Evolutionary conservation across 2,797 vertebrate species (phyloP).

Genomic region (Petrocephalus schoutedeni): DNA sequence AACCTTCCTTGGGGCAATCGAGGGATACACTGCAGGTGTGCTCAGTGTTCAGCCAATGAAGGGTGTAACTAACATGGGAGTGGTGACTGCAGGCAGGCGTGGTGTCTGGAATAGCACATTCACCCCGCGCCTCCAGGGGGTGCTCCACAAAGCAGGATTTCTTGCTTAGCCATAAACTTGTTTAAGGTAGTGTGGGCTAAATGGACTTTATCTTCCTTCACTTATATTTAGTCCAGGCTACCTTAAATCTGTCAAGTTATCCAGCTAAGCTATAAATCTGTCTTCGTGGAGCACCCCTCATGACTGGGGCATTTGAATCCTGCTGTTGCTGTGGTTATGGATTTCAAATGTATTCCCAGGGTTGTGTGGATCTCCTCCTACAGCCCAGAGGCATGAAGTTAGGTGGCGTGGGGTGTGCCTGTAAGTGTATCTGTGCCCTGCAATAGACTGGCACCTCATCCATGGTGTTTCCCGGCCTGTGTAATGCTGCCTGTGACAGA

Average conservation of each 20-base stretch:
- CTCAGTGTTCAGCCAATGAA: neutral
- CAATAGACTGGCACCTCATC: neutral
- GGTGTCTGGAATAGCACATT: neutral
- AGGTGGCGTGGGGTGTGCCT: neutral
- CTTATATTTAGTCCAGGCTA: neutral
- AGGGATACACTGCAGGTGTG: neutral
- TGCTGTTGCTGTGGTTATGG: neutral
- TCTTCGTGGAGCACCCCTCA: neutral
- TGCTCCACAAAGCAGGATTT: neutral
- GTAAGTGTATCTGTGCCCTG: neutral
- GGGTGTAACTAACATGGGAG: neutral
- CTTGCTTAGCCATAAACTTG: neutral
- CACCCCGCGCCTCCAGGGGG: neutral
- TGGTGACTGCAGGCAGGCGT: neutral
- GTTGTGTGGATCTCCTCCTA: neutral
- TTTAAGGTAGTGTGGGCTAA: neutral
- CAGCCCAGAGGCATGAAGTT: neutral
- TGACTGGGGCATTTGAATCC: neutral
- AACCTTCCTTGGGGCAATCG: neutral
- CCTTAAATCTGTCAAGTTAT: neutral
- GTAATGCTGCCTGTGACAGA: neutral
- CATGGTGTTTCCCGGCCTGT: neutral
- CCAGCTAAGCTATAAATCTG: neutral
- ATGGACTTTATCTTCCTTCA: neutral
- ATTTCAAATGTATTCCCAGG: neutral